Evolutionary conservation across 2,888 invertebrate species (phyloP).

Genomic region (Diploptera punctata): DNA sequence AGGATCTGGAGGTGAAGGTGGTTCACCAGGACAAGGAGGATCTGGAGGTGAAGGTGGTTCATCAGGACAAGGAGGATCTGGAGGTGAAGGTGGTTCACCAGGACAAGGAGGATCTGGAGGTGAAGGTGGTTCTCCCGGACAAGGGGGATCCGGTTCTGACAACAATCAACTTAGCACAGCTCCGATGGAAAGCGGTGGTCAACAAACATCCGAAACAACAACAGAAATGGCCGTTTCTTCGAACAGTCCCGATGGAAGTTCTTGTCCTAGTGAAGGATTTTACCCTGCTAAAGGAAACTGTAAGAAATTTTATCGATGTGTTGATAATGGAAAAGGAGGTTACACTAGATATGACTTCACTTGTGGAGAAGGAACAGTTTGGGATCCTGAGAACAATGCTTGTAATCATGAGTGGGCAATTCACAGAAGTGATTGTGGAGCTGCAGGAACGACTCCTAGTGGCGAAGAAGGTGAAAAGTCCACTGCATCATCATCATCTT

Average conservation of each 20-base stretch:
- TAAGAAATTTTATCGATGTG: slow-evolving; percentile 72
- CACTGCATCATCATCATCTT: slow-evolving; percentile 3
- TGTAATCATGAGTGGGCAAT: slow-evolving; percentile 76
- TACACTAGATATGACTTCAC: slow-evolving; percentile 72
- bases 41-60: neutral
- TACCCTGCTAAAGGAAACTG: slow-evolving; percentile 66
- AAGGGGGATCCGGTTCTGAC: neutral
- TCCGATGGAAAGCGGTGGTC: neutral
- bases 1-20: slow-evolving; percentile 18
- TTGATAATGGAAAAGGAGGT: slow-evolving; percentile 63
- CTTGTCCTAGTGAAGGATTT: slow-evolving; percentile 66
- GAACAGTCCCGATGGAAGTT: neutral
- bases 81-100: slow-evolving; percentile 3
- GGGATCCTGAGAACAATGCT: slow-evolving; percentile 71
- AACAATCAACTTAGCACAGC: slow-evolving; percentile 15
- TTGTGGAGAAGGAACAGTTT: slow-evolving; percentile 78
- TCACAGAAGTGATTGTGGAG: slow-evolving; percentile 34
- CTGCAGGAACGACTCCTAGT: neutral
- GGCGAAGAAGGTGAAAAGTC: slow-evolving; percentile 10
- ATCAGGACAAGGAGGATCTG: slow-evolving; percentile 1
- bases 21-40: slow-evolving; percentile 26
- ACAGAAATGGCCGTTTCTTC: no score
- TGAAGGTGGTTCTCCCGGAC: neutral
- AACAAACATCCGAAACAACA: neutral
- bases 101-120: neutral